These are phyloP conservation scores for Cathartes aura DNA, from an alignment of 2,113 vertebrate genomes.

Conservation along the genomic window DNA sequence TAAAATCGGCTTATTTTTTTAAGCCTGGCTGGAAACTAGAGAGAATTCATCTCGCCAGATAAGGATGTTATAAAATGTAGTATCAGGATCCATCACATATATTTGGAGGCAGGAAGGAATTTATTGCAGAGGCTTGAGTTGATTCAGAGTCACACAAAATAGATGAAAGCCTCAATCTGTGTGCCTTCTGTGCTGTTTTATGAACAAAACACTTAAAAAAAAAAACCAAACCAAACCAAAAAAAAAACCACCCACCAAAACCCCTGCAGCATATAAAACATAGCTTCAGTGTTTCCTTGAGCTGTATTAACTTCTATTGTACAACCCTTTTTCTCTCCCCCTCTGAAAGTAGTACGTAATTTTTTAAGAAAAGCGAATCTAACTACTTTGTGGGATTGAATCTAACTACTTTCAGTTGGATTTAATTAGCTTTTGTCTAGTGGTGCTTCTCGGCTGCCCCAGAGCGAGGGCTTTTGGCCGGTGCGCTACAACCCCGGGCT, in stretches of 20 bases:
- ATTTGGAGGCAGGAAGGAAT: not conserved
- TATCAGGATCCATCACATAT: not conserved
- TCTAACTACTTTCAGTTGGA: not conserved
- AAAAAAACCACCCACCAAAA: not conserved
- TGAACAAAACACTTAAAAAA: not conserved
- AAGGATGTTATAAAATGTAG: not conserved
- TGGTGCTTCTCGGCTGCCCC: not conserved
- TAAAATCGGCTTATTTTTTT: conserved; percentile 44
- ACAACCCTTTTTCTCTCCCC: not conserved
- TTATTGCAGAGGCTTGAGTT: not conserved
- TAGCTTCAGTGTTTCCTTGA: not conserved
- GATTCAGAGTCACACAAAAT: not conserved
- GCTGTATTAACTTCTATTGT: not conserved
- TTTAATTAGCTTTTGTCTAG: not conserved
- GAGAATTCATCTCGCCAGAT: not conserved
- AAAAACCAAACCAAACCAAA: not conserved
- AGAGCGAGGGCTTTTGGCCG: not conserved
- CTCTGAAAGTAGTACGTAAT: not conserved
- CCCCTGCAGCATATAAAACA: not conserved
- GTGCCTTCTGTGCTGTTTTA: not conserved
- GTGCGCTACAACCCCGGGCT: fast-evolving
- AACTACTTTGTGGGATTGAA: not conserved
- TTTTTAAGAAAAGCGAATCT: not conserved
- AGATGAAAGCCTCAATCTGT: not conserved
- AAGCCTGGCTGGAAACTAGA: not conserved